Evolutionary conservation across 1,140 invertebrate genomes (phyloP).

Genomic region (Drosophila tristis): DNA sequence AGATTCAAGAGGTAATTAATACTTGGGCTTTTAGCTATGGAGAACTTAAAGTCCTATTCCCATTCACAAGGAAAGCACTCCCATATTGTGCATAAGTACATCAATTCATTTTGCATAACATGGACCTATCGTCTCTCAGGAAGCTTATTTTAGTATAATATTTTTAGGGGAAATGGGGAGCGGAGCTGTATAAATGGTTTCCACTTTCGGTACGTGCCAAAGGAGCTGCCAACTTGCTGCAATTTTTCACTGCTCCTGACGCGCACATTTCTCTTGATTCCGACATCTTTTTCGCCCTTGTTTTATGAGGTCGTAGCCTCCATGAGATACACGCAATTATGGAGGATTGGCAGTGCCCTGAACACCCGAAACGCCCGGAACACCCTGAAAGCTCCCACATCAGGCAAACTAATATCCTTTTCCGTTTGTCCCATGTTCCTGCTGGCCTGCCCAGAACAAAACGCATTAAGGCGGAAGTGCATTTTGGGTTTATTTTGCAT

Average conservation of each 20-base stretch:
- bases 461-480: conserved; percentile 77
- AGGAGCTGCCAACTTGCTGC: conserved; percentile 47
- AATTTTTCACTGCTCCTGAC: conserved; percentile 31
- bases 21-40: no score
- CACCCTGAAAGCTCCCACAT: conserved; percentile 2
- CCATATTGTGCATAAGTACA: conserved; percentile 9
- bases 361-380: conserved; percentile 12
- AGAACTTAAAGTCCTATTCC: no score
- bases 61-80: conserved; percentile 3
- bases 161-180: conserved; percentile 40
- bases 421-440: conserved; percentile 12
- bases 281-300: conserved; percentile 7
- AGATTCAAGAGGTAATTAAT: no score
- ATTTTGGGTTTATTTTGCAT: conserved; percentile 68
- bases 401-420: conserved; percentile 50
- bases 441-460: conserved; percentile 56
- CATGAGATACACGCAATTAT: conserved; percentile 26
- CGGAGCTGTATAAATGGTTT: conserved; percentile 24
- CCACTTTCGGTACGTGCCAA: conserved; percentile 22
- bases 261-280: neutral
- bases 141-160: conserved; percentile 31
- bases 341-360: conserved; percentile 32
- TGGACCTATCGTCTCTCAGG: conserved; percentile 15
- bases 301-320: conserved; percentile 18
- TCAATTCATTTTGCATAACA: conserved; percentile 16